These are phyloP conservation scores for Callosobruchus maculatus DNA, from an alignment of 2,888 invertebrate genomes.

Conservation along the genomic window DNA sequence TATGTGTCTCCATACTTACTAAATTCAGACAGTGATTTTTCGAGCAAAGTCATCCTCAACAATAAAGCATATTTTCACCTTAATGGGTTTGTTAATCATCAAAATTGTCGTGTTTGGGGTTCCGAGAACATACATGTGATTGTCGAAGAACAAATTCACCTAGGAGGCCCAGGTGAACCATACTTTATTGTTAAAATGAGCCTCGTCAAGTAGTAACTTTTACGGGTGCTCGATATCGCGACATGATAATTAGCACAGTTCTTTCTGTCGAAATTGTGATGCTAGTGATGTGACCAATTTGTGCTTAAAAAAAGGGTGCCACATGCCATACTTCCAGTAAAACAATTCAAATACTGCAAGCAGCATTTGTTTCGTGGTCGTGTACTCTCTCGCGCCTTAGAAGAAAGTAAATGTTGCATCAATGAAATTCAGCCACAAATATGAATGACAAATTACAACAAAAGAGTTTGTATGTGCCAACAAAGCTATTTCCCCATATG, in stretches of 20 bases:
- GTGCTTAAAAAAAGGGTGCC: slow-evolving; percentile 21
- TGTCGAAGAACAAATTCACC: background rate
- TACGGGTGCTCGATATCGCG: slow-evolving; percentile 2
- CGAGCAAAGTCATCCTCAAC: background rate
- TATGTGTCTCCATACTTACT: background rate
- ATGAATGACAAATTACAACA: slow-evolving; percentile 17
- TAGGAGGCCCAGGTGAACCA: background rate
- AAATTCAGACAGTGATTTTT: background rate
- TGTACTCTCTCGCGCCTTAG: too few species aligned
- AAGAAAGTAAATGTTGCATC: slow-evolving; percentile 13
- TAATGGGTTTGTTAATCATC: background rate
- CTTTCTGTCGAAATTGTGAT: slow-evolving; percentile 26
- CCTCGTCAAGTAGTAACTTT: background rate
- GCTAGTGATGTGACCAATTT: slow-evolving; percentile 19
- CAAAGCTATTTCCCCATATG: slow-evolving; percentile 18
- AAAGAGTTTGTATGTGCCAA: slow-evolving; percentile 6
- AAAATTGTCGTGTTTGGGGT: background rate
- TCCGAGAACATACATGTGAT: background rate
- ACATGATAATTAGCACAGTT: slow-evolving; percentile 28
- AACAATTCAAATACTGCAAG: slow-evolving; percentile 11
- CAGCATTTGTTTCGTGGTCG: too few species aligned
- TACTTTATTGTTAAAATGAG: background rate
- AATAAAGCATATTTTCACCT: background rate
- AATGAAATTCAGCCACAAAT: slow-evolving; percentile 23
- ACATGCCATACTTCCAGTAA: slow-evolving; percentile 17